Evolutionary conservation across 2,888 invertebrate species (phyloP).

Genomic region (Aphrophora alni): DNA sequence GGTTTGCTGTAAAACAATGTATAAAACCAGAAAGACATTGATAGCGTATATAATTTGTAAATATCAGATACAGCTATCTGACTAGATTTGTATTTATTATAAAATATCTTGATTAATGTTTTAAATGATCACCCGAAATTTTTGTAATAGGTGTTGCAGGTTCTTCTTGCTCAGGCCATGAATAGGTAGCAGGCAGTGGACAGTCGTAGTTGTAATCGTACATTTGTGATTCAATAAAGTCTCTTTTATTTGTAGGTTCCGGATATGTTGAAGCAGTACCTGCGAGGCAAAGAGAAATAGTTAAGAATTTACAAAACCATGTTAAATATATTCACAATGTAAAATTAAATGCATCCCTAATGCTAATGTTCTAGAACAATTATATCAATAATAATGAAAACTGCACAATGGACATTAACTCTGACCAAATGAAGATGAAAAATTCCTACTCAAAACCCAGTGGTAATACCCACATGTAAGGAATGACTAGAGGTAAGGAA

Average conservation of each 20-base stretch:
- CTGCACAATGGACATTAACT: too few species aligned
- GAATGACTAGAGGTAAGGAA: too few species aligned
- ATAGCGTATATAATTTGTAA: neutral
- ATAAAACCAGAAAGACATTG: neutral
- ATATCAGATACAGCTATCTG: conserved; percentile 27
- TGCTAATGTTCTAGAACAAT: too few species aligned
- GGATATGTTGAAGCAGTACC: conserved; percentile 84
- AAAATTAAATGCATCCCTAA: too few species aligned
- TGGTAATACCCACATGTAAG: too few species aligned
- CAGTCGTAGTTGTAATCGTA: conserved; percentile 81
- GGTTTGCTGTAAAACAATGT: neutral
- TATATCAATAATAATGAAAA: too few species aligned
- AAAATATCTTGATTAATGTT: conserved; percentile 28
- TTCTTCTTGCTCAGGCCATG: conserved; percentile 57
- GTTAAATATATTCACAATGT: neutral
- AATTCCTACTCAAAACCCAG: too few species aligned
- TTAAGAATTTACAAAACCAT: neutral
- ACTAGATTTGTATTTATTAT: conserved; percentile 34
- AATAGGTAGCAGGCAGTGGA: conserved; percentile 69
- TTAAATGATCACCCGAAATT: conserved; percentile 47
- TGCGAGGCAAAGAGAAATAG: conserved; percentile 44
- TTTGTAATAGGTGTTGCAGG: conserved; percentile 40
- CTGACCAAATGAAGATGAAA: too few species aligned
- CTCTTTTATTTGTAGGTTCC: conserved; percentile 76
- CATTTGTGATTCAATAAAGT: conserved; percentile 75